phyloP scores from a whole-genome alignment of 2,113 vertebrate species.

The Takifugu bimaculatus region DNA sequence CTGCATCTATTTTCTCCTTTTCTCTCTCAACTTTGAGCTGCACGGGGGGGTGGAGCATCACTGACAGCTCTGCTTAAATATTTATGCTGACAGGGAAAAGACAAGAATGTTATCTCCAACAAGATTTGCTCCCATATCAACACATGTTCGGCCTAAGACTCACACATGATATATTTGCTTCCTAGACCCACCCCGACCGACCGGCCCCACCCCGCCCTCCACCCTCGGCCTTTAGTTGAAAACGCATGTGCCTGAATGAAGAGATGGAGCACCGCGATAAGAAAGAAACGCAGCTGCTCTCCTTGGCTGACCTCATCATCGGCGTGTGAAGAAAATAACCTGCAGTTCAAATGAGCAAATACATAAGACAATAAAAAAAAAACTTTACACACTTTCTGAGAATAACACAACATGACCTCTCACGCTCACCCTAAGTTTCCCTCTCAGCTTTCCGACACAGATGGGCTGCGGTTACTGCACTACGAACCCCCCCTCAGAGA shows the following conservation, averaged over 20 bases:
- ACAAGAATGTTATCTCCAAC: constrained; percentile 68
- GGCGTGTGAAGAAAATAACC: neutral
- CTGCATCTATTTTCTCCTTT: constrained; percentile 1
- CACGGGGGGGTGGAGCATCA: constrained; percentile 37
- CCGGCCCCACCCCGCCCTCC: neutral
- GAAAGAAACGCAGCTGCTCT: constrained; percentile 18
- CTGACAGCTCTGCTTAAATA: constrained; percentile 72
- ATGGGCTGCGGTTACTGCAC: constrained; percentile 47
- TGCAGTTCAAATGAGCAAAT: constrained; percentile 5
- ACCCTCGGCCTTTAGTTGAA: constrained; percentile 31
- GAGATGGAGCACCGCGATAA: constrained; percentile 30
- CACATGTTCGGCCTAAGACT: constrained; percentile 47
- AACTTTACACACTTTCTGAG: neutral
- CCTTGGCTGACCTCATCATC: constrained; percentile 8
- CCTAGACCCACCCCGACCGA: neutral
- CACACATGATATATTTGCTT: constrained; percentile 50
- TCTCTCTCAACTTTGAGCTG: constrained; percentile 25
- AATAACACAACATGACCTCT: neutral
- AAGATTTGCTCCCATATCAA: constrained; percentile 46
- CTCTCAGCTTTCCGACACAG: constrained; percentile 33
- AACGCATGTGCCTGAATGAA: constrained; percentile 30
- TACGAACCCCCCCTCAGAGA: constrained; percentile 26
- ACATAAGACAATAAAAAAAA: neutral
- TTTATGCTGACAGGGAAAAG: constrained; percentile 70
- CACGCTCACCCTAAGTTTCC: neutral